phyloP scores from a whole-genome alignment of 2,113 vertebrate genomes.

The Ariopsis seemanni region DNA sequence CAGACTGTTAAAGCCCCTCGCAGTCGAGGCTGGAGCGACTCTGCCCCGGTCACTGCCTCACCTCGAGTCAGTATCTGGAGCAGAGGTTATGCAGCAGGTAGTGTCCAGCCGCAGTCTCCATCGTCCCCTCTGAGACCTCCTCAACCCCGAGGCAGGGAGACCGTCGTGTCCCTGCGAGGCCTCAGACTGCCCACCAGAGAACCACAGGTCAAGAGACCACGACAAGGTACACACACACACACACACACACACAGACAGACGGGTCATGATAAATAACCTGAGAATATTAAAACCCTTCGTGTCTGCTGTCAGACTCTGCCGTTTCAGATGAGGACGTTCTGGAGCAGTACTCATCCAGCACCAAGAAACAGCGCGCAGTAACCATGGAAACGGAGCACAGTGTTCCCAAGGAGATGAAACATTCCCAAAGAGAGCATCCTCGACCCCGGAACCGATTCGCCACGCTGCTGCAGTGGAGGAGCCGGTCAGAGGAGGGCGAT shows the following conservation, averaged over 20 bases:
- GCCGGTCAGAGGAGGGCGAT: constrained; percentile 69
- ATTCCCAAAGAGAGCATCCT: constrained; percentile 27
- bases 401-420: background rate
- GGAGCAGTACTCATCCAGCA: constrained; percentile 78
- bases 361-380: constrained; percentile 71
- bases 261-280: background rate
- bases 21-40: constrained; percentile 77
- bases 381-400: constrained; percentile 12
- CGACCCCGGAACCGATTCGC: constrained; percentile 82
- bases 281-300: background rate
- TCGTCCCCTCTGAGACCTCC: constrained; percentile 56
- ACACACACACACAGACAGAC: background rate
- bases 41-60: constrained; percentile 6
- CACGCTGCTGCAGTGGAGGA: constrained; percentile 80
- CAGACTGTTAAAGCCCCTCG: constrained; percentile 68
- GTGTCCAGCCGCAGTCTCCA: background rate
- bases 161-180: constrained; percentile 65
- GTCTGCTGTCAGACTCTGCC: constrained; percentile 62
- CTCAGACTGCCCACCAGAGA: constrained; percentile 76
- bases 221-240: constrained; percentile 74
- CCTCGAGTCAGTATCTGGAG: constrained; percentile 78
- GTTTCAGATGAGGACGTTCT: constrained; percentile 84
- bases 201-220: constrained; percentile 76
- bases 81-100: constrained; percentile 64
- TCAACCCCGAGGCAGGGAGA: constrained; percentile 76